Base-by-base conservation (phyloP, 2,113 vertebrate genomes). In the Mormoops blainvillei region DNA sequence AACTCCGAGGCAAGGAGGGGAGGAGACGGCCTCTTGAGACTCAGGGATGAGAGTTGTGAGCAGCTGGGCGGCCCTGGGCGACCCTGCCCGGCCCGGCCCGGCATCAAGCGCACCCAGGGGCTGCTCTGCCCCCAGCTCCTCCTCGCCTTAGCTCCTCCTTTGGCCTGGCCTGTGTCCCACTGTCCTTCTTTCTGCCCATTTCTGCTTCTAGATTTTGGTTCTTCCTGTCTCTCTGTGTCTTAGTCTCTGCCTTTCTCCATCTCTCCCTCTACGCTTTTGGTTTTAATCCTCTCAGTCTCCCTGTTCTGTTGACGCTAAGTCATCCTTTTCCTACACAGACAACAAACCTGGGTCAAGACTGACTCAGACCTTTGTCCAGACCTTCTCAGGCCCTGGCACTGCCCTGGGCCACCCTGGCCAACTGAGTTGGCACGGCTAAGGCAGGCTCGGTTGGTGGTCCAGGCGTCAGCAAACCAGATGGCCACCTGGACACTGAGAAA, bases 381-480 rank as follows among this genome's bases (percentile, higher is more conserved):
- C 38, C 56, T 43, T 20, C 16, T 63, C 80, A 61, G 38, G 15
- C 16, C 26, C 58, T 28, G 85, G 58, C 50, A 14, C 52, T 67
- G 52, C 26, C 61, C 1, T 0, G 33, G 77, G 22, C 52, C 24
- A 12, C 43, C 26, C 52, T 45, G 20, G 54, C 36, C 11, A 2
- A 13, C 45, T 28, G n/a, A 43, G 50, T 18, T 45, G 16, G 0
- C 19, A 22, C 1, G 26, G 56, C 45, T 12, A 12, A 45, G 19
- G 43, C 58, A n/a, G 43, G n/a, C 36, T 76, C 19, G 0, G 6
- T 84, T 10, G 36, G 80, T 33, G 65, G 28, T 73, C 61, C 70
- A 81, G 84, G 22, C 52, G 7, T 43, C 41, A 6, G 18, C 74
- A 83, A 89, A 38, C 61, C 89, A 96, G 73, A 56, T 24, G n/a